These are phyloP conservation scores for Perognathus longimembris DNA, from an alignment of 2,113 vertebrate species.

Conservation along the genomic window DNA sequence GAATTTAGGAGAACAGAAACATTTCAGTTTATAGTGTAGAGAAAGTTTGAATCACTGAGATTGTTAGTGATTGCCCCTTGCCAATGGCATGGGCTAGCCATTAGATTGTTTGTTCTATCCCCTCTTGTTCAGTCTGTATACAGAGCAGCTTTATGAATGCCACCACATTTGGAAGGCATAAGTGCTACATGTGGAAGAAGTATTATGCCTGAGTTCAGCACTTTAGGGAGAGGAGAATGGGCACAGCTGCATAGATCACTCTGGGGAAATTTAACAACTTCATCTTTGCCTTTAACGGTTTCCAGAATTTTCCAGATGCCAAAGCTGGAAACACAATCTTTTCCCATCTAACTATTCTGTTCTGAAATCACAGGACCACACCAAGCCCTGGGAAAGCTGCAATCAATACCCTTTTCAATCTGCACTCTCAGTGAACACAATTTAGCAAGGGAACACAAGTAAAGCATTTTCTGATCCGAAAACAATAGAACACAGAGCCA, in stretches of 20 bases:
- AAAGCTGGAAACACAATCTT: conserved; percentile 42
- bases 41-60: neutral
- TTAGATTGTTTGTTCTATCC: neutral
- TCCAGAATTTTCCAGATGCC: conserved; percentile 51
- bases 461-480: conserved; percentile 68
- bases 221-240: conserved; percentile 12
- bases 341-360: conserved; percentile 43
- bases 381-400: conserved; percentile 35
- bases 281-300: conserved; percentile 60
- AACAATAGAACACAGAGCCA: conserved; percentile 71
- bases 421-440: conserved; percentile 67
- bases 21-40: neutral
- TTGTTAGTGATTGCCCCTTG: neutral
- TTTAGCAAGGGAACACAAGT: conserved; percentile 71
- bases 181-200: neutral
- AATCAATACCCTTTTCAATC: conserved; percentile 77
- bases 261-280: conserved; percentile 54
- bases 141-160: neutral
- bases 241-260: conserved; percentile 2
- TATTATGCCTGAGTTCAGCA: conserved; percentile 17
- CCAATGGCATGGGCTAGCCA: neutral
- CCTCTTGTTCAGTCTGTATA: neutral
- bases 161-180: conserved; percentile 6
- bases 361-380: conserved; percentile 66
- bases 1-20: neutral